Base-by-base conservation (phyloP, 2,113 vertebrate genomes). In the Prunella himalayana region DNA sequence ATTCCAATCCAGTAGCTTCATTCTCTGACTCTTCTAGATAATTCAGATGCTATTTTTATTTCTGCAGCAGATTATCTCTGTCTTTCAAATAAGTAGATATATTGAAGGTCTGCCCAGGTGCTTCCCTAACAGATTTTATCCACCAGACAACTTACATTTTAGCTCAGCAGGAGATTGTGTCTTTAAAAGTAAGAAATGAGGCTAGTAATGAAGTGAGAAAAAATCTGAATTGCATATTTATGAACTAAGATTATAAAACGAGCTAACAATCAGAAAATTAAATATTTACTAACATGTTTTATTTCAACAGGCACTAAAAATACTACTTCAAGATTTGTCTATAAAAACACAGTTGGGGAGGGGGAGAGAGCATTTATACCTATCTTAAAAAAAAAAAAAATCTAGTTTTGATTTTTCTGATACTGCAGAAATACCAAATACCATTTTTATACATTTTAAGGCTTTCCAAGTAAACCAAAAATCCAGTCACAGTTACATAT, bases 31-130 rank as follows among this genome's bases (percentile, higher is more conserved):
- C 44, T 68, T 88, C 90, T 79, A 57, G 68, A 50, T 81, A 94
- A 90, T 78, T 90, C 88, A 49, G 51, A 88, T 11, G 59, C 77
- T 96, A 84, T 95, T 97, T 95, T 90, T 83, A 96, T 64, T 94
- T 83, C 76, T 86, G 82, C 49, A 88, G 84, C 25, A 94, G 79
- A 90, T 95, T 86, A 93, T 59, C 71, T 82, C 33, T 71, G 59
- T 78, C 70, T 77, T 85, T 90, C 87, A 91, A 85, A 65, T 69
- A 89, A 68, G 44, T 3, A 76, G 65, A 77, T 69, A 80, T 16
- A 71, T 0, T 63, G 59, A 83, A 88, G 42, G 47, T 78, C 71
- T 90, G 51, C 9, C 45, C 45, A 95, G 79, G 90, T 91, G 42
- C 76, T 82, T 68, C 35, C 14, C 72, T 93, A 78, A 83, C 27